phyloP scores from a whole-genome alignment of 2,888 invertebrate species.

The Myathropa florea region DNA sequence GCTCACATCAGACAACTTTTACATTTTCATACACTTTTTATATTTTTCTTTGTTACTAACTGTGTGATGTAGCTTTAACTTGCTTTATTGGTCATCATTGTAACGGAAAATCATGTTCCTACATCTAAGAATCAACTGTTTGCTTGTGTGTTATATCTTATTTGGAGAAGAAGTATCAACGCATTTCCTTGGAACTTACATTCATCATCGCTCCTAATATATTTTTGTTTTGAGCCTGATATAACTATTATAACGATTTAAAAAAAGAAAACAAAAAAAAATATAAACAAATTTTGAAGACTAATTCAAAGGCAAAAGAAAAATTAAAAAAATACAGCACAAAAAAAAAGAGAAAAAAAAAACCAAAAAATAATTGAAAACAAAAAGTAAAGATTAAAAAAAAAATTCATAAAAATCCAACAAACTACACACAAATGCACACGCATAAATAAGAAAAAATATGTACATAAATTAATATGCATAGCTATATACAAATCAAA shows the following conservation, averaged over 20 bases:
- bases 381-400: neutral
- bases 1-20: constrained; percentile 13
- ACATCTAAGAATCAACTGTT: neutral
- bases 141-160: neutral
- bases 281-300: neutral
- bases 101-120: constrained; percentile 14
- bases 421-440: neutral
- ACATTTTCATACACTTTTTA: constrained; percentile 23
- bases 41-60: constrained; percentile 46
- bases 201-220: neutral
- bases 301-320: neutral
- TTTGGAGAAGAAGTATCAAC: neutral
- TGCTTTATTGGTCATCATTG: constrained; percentile 32
- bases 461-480: neutral
- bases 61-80: constrained; percentile 36
- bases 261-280: neutral
- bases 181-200: neutral
- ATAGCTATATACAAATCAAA: constrained; percentile 11
- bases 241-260: constrained; percentile 48
- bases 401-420: constrained; percentile 20
- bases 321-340: neutral
- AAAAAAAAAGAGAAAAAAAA: neutral
- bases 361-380: neutral
- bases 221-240: neutral
- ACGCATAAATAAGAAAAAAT: neutral